Conservation (phyloP, 2,888 invertebrate genomes). For the Pseudococcus longispinus region DNA sequence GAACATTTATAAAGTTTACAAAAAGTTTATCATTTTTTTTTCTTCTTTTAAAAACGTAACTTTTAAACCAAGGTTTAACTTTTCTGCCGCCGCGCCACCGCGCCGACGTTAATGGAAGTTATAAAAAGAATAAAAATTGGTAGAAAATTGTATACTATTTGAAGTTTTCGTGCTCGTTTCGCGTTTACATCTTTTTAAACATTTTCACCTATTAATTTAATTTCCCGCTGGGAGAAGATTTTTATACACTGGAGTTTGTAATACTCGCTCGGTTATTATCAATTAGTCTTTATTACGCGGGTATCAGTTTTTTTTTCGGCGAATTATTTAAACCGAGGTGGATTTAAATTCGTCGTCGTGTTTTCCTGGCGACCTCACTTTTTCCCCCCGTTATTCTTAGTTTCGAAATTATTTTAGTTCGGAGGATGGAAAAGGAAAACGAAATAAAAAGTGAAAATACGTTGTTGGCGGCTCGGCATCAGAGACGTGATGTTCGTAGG, state of each 20-base stretch:
- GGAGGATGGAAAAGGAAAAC: not conserved
- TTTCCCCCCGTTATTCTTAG: not conserved
- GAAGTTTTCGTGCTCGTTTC: constrained; percentile 29
- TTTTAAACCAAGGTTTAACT: constrained; percentile 11
- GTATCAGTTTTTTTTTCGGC: not conserved
- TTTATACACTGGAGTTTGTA: not conserved
- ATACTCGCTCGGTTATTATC: not conserved
- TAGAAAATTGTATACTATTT: constrained; percentile 14
- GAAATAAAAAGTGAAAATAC: constrained; percentile 47
- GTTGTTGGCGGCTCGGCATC: not conserved
- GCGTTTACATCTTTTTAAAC: constrained; percentile 35
- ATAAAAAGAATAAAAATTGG: constrained; percentile 13
- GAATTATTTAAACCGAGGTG: not conserved
- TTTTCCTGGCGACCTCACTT: not conserved
- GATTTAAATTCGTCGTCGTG: not conserved
- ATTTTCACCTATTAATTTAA: constrained; percentile 40
- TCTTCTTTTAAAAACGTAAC: not conserved
- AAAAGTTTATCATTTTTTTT: constrained; percentile 43
- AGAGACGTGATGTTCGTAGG: not conserved
- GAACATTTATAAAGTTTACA: constrained; percentile 30
- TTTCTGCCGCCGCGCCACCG: not conserved
- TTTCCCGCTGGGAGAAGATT: constrained; percentile 15
- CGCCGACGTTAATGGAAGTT: constrained; percentile 10
- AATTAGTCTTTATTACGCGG: not conserved
- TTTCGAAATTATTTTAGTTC: constrained; percentile 12